A percentile compares a stretch with the other conserved stretches of the same genome.
Evolutionary conservation across 2,113 vertebrate genomes (phyloP).

Genomic region (Nycticebus coucang): DNA sequence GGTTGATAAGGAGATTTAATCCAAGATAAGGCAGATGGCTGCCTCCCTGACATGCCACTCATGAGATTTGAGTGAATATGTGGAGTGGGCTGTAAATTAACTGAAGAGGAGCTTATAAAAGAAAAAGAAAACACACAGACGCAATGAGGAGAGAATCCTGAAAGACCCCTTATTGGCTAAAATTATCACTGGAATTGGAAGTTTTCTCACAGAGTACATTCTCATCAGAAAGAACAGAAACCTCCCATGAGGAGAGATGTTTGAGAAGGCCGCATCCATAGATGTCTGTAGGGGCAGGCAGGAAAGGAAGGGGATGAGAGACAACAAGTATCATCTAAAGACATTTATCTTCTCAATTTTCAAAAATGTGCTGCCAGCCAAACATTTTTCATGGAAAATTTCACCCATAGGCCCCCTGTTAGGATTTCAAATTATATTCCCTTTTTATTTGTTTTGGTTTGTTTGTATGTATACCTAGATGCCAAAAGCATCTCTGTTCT

Average conservation of each 20-base stretch:
- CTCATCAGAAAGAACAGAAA: conserved; percentile 58
- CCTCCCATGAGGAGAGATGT: conserved; percentile 18
- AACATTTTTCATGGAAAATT: background rate
- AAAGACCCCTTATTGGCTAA: background rate
- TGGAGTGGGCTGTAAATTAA: background rate
- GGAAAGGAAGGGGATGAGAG: background rate
- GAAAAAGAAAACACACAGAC: background rate
- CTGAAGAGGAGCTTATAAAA: conserved; percentile 15
- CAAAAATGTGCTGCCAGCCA: background rate
- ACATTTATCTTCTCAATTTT: background rate
- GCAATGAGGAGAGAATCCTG: background rate
- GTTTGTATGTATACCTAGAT: background rate
- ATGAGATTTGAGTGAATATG: background rate
- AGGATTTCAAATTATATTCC: conserved; percentile 37
- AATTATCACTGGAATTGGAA: background rate
- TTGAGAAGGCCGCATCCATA: background rate
- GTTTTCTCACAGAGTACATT: conserved; percentile 34
- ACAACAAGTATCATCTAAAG: background rate
- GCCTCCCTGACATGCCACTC: conserved; percentile 6
- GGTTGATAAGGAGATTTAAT: background rate
- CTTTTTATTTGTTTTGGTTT: conserved; percentile 53
- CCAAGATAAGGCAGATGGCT: conserved; percentile 27
- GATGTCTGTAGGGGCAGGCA: background rate
- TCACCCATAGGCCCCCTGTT: background rate
- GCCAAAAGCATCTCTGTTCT: background rate